Evolutionary conservation across 2,797 vertebrate species (phyloP), one percentile per base, ranked within the genome.

Genomic region (Avahi laniger): DNA sequence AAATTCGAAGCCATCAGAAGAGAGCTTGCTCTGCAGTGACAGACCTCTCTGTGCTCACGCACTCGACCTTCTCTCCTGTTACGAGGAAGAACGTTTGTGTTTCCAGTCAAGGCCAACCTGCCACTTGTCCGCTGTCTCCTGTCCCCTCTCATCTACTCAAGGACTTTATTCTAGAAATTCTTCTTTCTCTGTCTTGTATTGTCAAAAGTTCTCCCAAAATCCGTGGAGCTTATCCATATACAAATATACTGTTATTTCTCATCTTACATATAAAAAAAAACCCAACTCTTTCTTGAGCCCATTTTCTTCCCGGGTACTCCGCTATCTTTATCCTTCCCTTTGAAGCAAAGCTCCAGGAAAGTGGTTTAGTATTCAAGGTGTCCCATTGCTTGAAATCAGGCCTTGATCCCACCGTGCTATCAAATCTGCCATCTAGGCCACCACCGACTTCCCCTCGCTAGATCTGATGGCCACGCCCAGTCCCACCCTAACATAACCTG

Each of bases 31-130:
- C 18, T 70, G 24, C 6, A 11, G 48, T 9, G 26, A 26, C 46
- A 43, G 4, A 10, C 75, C 43, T 43, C 57, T 35, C 30, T 43
- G 0, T 13, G 1, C 2, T 18, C 26, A 20, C 2, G 3, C 4
- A 22, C 38, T 30, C 17, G 30, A 24, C 7, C 33, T 65, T 78
- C 35, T 50, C n/a, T 76, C 54, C 30, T 43, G 26, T 72, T 41
- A 22, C 4, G 6, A 70, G 9, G 7, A 90, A 38, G 11, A 35
- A 67, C 8, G 20, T 24, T 12, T 26, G 1, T 6, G 15, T 46
- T 41, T 11, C 70, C 28, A 14, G 8, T 14, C 18, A 78, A 2
- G 30, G 70, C 24, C 61, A 90, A 18, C 11, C 20, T 1, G 5
- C 11, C 17, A 3, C 38, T 38, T n/a, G 38, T 35, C 57, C 18